These are phyloP conservation scores for Meiosimyza platycephala DNA, from an alignment of 2,888 invertebrate species.

Conservation along the genomic window DNA sequence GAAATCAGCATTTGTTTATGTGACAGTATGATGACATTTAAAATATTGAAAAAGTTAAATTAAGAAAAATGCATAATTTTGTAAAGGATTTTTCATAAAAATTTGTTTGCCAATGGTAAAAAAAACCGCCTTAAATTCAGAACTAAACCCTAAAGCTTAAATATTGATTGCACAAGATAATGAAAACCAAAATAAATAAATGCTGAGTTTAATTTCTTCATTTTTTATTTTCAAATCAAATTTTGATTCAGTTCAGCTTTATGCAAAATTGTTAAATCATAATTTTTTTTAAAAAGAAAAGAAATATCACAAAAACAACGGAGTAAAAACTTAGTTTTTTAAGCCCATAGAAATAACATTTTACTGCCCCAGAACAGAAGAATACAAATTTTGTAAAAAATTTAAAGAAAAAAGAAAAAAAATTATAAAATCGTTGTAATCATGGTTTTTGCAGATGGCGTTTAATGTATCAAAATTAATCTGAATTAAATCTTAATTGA, in stretches of 20 bases:
- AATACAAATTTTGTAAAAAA: conserved; percentile 49
- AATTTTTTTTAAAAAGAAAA: neutral
- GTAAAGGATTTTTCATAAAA: neutral
- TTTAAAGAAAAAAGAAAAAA: conserved; percentile 38
- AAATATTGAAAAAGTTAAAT: neutral
- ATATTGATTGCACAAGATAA: neutral
- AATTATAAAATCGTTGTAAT: conserved; percentile 10
- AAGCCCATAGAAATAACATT: conserved; percentile 38
- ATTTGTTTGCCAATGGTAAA: neutral
- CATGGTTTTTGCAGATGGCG: conserved; percentile 30
- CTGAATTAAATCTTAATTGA: neutral
- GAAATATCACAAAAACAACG: conserved; percentile 28
- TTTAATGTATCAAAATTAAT: conserved; percentile 40
- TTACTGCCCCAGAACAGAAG: conserved; percentile 59
- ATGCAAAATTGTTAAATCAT: conserved; percentile 20
- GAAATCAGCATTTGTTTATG: conserved; percentile 38
- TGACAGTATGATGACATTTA: conserved; percentile 13
- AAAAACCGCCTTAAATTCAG: no score
- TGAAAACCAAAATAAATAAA: conserved; percentile 24
- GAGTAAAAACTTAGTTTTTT: neutral
- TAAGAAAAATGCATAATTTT: neutral
- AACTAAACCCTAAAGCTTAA: no score
- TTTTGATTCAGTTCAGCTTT: conserved; percentile 29
- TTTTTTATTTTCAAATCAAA: conserved; percentile 12
- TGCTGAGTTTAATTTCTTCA: conserved; percentile 11